phyloP scores from a whole-genome alignment of 2,797 vertebrate genomes.

The Anisognathus igniventris region DNA sequence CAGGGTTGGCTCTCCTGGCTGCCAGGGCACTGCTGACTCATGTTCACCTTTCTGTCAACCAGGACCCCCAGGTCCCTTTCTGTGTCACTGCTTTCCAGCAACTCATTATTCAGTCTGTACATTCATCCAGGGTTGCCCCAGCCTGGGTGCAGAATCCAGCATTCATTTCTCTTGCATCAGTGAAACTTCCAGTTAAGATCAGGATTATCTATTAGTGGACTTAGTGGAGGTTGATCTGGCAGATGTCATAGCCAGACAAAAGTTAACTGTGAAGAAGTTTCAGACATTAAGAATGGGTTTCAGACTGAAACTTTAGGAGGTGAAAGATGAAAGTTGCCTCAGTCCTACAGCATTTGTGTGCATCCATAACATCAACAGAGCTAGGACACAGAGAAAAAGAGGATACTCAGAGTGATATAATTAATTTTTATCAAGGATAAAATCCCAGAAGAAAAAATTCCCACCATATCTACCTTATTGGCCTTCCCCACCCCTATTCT shows the following conservation, averaged over 20 bases:
- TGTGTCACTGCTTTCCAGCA: neutral
- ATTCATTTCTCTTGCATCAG: neutral
- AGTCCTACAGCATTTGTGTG: neutral
- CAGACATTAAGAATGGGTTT: neutral
- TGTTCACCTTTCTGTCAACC: neutral
- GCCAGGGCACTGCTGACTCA: fast-evolving
- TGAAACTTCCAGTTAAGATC: neutral
- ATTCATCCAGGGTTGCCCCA: neutral
- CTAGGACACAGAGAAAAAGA: neutral
- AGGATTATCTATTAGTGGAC: neutral
- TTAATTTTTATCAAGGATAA: neutral
- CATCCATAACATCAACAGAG: neutral
- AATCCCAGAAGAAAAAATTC: neutral
- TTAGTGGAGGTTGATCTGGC: neutral
- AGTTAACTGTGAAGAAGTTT: neutral
- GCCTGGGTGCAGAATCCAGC: neutral
- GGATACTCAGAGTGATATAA: neutral
- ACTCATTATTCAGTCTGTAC: neutral
- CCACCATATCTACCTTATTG: neutral
- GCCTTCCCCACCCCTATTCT: neutral
- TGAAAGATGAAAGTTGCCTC: neutral
- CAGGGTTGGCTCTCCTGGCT: fast-evolving
- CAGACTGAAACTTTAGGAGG: neutral
- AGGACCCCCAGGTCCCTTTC: neutral
- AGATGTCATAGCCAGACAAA: neutral